Percentiles rank a stretch among this genome's conserved stretches.
Conservation (phyloP, 2,888 invertebrate genomes). For the Pogonocherus hispidulus region DNA sequence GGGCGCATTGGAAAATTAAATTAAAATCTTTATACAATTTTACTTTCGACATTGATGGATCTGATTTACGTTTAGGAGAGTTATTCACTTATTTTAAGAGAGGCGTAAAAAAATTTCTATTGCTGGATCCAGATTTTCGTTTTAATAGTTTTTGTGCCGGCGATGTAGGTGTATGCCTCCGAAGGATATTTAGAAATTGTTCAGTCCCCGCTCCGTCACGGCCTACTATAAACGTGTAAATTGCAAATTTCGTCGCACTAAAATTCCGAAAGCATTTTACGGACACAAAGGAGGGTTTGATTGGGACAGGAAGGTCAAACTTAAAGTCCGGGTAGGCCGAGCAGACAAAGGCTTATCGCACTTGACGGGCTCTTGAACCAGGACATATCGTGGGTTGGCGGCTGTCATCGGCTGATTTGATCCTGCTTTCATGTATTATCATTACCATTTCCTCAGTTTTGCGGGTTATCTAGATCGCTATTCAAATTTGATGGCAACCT, state of each 20-base stretch:
- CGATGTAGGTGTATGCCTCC: not conserved
- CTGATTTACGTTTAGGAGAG: not conserved
- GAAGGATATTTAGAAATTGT: conserved; percentile 1
- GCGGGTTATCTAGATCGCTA: too few relatives aligned
- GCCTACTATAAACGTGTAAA: conserved; percentile 39
- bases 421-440: not conserved
- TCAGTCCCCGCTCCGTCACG: conserved; percentile 2
- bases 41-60: too few relatives aligned
- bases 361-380: conserved; percentile 46
- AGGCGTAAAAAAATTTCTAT: not conserved
- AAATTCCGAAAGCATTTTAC: conserved; percentile 54
- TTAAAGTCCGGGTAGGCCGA: conserved; percentile 50
- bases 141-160: not conserved
- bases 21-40: too few relatives aligned
- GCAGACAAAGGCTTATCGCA: conserved; percentile 55
- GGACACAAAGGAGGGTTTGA: conserved; percentile 54
- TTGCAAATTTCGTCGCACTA: conserved; percentile 52
- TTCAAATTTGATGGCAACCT: too few relatives aligned
- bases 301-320: conserved; percentile 54
- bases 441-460: conserved; percentile 1
- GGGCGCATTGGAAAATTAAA: too few relatives aligned
- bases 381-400: conserved; percentile 35
- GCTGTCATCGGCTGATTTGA: conserved; percentile 21
- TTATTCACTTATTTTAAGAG: not conserved
- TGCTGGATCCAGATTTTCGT: not conserved